Evolutionary conservation across 1,140 invertebrate genomes (phyloP), one percentile per base, ranked within the genome.

Genomic region (Pomacea maculata): DNA sequence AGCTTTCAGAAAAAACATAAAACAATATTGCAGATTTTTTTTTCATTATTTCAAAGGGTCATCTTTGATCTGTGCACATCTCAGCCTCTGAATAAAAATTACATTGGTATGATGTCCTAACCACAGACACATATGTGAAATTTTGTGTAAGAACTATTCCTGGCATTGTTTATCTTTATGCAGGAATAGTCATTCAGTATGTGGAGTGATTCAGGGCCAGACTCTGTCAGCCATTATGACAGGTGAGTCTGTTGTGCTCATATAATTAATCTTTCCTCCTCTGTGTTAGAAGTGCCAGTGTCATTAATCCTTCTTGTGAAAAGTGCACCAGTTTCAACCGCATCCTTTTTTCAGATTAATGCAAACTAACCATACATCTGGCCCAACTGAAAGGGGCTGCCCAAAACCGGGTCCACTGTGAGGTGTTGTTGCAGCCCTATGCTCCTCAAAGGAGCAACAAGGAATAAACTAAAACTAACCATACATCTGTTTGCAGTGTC

Each of bases 181-280:
- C 75, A 89, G 90, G 90, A 88, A 91, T 85, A 76, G 88, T 57
- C 83, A 83, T 25, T 82, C 79, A 10, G 63, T 82, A 14, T 61
- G 57, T 61, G 86, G 85, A 71, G 83, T 90, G 19, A 85, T 92
- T 74, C 90, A 88, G 68, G 87, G 89, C 77, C 90, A 91, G 86
- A 89, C 89, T 68, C 79, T 92, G 21, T 72, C 83, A 68, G 82
- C 90, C 25, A 85, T 92, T 12, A 87, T 92, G 83, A 83, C 86
- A 83, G 85, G 88, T 89, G 85, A 78, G 83, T 70, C 67, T n/a
- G n/a, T n/a, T n/a, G 63, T 45, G 34, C 34, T 45, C 34, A 45
- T 45, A 45, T 45, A 45, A 45, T 45, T 45, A 45, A 45, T 45
- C 6, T 45, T 2, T 45, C 34, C 34, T 4, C 34, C 34, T 45